Evolutionary conservation across 2,113 vertebrate species (phyloP), one percentile per base, ranked within the genome.

Genomic region (Dromiciops gliroides): DNA sequence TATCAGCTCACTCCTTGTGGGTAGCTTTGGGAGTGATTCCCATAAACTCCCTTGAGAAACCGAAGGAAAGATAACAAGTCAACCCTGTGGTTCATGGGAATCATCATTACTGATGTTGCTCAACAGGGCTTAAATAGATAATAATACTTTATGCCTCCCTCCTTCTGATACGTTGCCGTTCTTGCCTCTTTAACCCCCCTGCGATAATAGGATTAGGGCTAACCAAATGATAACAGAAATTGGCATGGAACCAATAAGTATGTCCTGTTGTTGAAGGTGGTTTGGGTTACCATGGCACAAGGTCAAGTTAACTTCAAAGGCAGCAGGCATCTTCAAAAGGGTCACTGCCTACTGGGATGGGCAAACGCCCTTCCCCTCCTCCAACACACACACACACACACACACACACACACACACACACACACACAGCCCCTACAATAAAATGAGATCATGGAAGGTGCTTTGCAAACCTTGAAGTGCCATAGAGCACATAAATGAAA

Each of bases 151-250:
- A 8, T 92, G 90, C 90, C 51, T 93, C 96, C 93, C 28, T 49
- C 83, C 48, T 92, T 53, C 91, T 90, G 49, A 67, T 47, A 51
- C 94, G 88, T 51, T 53, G 67, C 90, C 95, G 10, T 51, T 89
- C n/a, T 9, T 60, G 28, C 89, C 94, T 96, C 53, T n/a, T 47
- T 93, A 48, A 90, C 94, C 90, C 50, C 49, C 56, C 19, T 51
- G 9, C 60, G 89, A 52, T 19, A 95, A 60, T 11, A 25, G 56
- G 9, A 91, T 93, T 51, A 56, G n/a, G 89, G 92, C 88, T 96
- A 91, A 89, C 83, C 92, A 93, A 52, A n/a, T 47, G 88, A 92
- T 83, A n/a, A 94, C 67, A 50, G 53, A 95, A 83, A 89, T 52
- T 47, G 7, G 26, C 37, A 6, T 47, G 6, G 1, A 49, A 89